Conservation (phyloP, 2,888 invertebrate genomes). For the Cataglyphis rosenhaueri region DNA sequence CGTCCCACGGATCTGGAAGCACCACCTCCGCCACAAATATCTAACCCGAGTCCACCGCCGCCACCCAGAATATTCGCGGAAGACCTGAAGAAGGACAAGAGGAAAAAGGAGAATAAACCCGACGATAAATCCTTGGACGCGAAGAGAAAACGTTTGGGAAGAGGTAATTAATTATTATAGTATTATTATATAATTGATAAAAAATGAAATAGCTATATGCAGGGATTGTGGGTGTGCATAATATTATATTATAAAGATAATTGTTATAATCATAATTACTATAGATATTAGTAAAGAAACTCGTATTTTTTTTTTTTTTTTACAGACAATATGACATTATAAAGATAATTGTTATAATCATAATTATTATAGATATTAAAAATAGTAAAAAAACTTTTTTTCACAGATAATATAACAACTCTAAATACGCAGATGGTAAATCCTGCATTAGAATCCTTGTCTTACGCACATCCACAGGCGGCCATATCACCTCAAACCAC, state of each 20-base stretch:
- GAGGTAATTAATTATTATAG: constrained; percentile 54
- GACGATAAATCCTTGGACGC: constrained; percentile 56
- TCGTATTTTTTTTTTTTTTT: too few species aligned
- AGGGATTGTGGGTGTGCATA: not conserved
- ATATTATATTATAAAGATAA: not conserved
- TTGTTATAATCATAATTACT: too few species aligned
- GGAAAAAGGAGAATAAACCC: constrained; percentile 60
- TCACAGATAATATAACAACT: constrained; percentile 23
- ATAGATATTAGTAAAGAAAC: too few species aligned
- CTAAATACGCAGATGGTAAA: constrained; percentile 52
- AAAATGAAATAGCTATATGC: not conserved
- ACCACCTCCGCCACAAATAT: constrained; percentile 81
- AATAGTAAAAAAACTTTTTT: constrained; percentile 7
- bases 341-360: not conserved
- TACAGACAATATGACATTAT: not conserved
- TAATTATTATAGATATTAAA: not conserved
- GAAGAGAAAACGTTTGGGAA: constrained; percentile 70
- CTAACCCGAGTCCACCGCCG: constrained; percentile 83
- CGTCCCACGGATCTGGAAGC: constrained; percentile 59
- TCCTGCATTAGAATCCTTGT: constrained; percentile 47
- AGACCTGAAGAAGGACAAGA: constrained; percentile 75
- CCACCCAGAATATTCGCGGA: constrained; percentile 83
- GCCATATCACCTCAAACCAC: constrained; percentile 75
- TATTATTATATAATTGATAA: not conserved
- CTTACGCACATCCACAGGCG: constrained; percentile 68